Conservation (phyloP, 2,113 vertebrate genomes). For the Miniopterus natalensis region DNA sequence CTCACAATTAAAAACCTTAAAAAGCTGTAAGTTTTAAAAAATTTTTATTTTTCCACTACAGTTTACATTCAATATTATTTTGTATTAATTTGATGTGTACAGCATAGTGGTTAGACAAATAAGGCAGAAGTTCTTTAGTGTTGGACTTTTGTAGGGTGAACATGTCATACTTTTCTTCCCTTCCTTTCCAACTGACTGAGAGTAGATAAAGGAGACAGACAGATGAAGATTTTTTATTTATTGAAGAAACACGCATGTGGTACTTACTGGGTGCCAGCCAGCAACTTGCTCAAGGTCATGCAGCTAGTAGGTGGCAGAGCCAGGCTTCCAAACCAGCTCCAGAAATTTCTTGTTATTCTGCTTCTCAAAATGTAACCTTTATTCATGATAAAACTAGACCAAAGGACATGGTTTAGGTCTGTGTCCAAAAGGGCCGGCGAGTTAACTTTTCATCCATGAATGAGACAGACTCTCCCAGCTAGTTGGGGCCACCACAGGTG, state of each 20-base stretch:
- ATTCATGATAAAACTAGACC: neutral
- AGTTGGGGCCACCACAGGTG: neutral
- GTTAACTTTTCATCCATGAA: neutral
- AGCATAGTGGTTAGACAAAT: neutral
- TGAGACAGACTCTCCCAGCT: neutral
- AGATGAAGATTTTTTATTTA: neutral
- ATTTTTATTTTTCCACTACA: neutral
- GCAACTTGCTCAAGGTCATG: neutral
- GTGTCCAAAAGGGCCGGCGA: neutral
- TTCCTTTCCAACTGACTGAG: neutral
- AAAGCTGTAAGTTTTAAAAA: neutral
- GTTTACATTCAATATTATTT: neutral
- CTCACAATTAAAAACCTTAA: constrained; percentile 5
- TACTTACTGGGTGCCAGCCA: neutral
- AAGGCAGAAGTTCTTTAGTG: neutral
- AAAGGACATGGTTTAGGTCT: neutral
- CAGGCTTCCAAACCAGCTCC: constrained; percentile 7
- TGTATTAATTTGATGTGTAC: neutral
- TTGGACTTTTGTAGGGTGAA: neutral
- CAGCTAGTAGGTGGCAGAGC: neutral
- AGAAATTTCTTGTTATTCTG: constrained; percentile 4
- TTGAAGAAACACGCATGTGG: neutral
- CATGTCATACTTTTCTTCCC: neutral
- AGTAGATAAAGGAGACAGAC: neutral
- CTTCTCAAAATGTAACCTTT: neutral